Base-by-base conservation (phyloP, 2,113 vertebrate genomes). In the Scolopax mira region DNA sequence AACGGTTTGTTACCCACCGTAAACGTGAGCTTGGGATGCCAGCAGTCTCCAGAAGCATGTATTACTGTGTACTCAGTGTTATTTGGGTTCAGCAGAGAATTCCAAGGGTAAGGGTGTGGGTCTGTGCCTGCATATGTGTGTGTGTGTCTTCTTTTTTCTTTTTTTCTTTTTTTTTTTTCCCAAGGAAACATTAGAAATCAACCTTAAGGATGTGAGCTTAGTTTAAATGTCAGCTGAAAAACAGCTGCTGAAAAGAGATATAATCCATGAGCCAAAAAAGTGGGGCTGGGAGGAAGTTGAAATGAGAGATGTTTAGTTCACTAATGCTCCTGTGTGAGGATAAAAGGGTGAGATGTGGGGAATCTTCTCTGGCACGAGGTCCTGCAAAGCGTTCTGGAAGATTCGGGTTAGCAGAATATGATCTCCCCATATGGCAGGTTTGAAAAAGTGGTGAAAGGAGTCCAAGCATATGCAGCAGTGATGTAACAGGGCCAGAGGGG, bases 271-370 rank as follows among this genome's bases (percentile, higher is more conserved):
- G 97, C 98, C 98, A 98, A 97, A 95, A 97, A 95, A 96, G 78
- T 93, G 95, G 95, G 94, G 92, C 88, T 97, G 94, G 95, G 93
- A 98, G 97, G 97, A 98, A 98, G 98, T 96, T 90, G 95, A 98
- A 97, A 98, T 97, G 95, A 97, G 97, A 98, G 97, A 93, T 97
- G 95, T 96, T 98, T 98, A 97, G 97, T 94, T 98, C 96, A 88
- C 98, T 98, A 98, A 97, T 97, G 98, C 98, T 98, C 97, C 98
- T 98, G 97, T 98, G 97, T 97, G 97, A 97, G 97, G 97, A 97
- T 98, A 96, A 98, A 98, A 98, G 97, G 91, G 94, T 95, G 95
- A 98, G 97, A 98, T 97, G 96, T 95, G 96, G 97, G 96, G 95
- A 94, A 97, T 96, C 96, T 97, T 98, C 97, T 98, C 93, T 98